These are phyloP conservation scores for Paraescarpia echinospica DNA, from an alignment of 1,140 invertebrate genomes.

Conservation along the genomic window DNA sequence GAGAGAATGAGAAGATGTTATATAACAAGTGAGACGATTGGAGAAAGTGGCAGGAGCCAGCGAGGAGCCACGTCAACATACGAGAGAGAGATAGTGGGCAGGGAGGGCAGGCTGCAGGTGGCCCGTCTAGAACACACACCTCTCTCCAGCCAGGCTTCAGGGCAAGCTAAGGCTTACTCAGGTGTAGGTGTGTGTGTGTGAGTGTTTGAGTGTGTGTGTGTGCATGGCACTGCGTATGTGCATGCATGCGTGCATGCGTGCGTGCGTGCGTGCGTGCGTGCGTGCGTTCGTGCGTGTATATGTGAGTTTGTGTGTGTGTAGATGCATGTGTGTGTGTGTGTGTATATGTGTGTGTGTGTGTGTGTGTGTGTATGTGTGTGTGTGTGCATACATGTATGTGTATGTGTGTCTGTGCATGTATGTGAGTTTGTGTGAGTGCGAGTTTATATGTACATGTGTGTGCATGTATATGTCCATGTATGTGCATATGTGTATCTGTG, in stretches of 20 bases:
- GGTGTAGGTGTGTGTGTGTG: not conserved
- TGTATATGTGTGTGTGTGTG: too few relatives aligned
- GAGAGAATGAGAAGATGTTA: conserved; percentile 18
- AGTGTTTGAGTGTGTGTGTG: not conserved
- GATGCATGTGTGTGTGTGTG: too few relatives aligned
- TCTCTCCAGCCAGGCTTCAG: not conserved
- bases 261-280: not conserved
- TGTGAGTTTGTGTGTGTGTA: not conserved
- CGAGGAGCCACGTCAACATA: not conserved
- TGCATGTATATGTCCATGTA: too few relatives aligned
- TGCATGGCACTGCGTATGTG: not conserved
- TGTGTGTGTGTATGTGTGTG: not conserved
- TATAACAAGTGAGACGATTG: not conserved
- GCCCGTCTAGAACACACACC: too few relatives aligned
- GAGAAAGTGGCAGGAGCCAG: not conserved
- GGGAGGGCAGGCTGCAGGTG: not conserved
- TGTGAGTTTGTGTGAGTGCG: not conserved
- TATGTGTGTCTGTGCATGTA: not conserved
- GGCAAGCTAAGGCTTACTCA: not conserved
- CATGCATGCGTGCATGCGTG: not conserved
- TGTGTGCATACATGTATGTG: not conserved
- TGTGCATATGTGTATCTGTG: too few relatives aligned
- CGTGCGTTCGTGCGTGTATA: not conserved
- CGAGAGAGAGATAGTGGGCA: not conserved
- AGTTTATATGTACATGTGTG: too few relatives aligned